Percentiles rank a stretch among this genome's conserved stretches.
phyloP scores from a whole-genome alignment of 2,888 invertebrate genomes.

The Margaritifera margaritifera region DNA sequence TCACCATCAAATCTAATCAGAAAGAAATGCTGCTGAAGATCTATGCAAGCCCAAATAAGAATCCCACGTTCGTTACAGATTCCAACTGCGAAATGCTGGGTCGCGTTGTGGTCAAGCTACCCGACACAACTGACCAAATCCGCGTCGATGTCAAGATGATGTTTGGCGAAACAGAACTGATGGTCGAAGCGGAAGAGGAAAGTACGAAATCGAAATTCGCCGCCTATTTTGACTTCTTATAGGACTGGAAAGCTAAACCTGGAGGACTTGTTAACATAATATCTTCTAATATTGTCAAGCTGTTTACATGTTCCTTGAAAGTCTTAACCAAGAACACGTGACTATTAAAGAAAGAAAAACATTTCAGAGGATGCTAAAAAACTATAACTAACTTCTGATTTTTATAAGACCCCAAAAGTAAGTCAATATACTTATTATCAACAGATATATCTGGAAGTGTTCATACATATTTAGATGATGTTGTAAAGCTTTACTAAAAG shows the following conservation, averaged over 20 bases:
- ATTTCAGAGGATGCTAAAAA: too few species aligned
- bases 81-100: slow-evolving; percentile 38
- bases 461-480: too few species aligned
- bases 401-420: too few species aligned
- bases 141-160: slow-evolving; percentile 47
- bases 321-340: too few species aligned
- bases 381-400: too few species aligned
- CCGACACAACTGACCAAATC: slow-evolving; percentile 35
- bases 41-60: slow-evolving; percentile 29
- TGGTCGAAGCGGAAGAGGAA: slow-evolving; percentile 40
- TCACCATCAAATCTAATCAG: slow-evolving; percentile 38
- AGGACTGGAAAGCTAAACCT: background rate
- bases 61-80: slow-evolving; percentile 44
- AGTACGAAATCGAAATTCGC: slow-evolving; percentile 23
- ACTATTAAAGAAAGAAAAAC: too few species aligned
- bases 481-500: too few species aligned
- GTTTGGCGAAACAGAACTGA: slow-evolving; percentile 48
- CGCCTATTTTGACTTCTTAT: slow-evolving; percentile 45
- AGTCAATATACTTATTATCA: too few species aligned
- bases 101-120: slow-evolving; percentile 37
- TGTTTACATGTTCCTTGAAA: too few species aligned
- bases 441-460: too few species aligned
- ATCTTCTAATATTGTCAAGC: background rate
- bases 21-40: slow-evolving; percentile 45
- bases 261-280: too few species aligned